Conservation (phyloP, 2,113 vertebrate species). For the Oryzias melastigma region DNA sequence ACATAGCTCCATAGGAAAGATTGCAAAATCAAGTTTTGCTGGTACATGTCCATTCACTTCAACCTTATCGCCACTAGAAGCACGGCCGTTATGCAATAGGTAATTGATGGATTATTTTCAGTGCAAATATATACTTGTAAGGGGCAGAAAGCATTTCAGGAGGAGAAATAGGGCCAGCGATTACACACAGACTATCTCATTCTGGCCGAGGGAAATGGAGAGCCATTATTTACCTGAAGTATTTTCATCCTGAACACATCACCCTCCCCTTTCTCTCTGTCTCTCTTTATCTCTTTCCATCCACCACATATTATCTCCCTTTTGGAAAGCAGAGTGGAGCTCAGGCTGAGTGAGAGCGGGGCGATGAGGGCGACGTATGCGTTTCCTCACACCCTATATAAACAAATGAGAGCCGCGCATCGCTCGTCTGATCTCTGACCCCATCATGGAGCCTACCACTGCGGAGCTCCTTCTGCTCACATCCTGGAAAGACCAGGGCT, state of each 20-base stretch:
- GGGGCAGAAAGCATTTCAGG: conserved; percentile 69
- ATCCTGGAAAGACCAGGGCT: conserved; percentile 38
- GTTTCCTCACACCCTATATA: conserved; percentile 77
- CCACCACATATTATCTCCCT: conserved; percentile 79
- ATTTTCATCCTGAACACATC: conserved; percentile 80
- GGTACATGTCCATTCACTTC: conserved; percentile 28
- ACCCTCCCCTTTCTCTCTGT: conserved; percentile 59
- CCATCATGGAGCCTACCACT: conserved; percentile 61
- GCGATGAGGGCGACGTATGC: conserved; percentile 71
- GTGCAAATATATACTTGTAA: conserved; percentile 80
- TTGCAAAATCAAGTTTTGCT: conserved; percentile 28
- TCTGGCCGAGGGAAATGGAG: conserved; percentile 73
- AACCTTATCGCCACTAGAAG: conserved; percentile 70
- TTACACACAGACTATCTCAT: conserved; percentile 70
- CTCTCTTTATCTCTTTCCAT: conserved; percentile 49
- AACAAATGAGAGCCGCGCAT: conserved; percentile 76
- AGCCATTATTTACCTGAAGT: conserved; percentile 82
- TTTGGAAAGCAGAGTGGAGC: conserved; percentile 70
- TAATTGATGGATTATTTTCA: conserved; percentile 85
- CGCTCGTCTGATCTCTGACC: conserved; percentile 71
- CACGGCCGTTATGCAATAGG: conserved; percentile 78
- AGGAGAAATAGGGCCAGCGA: conserved; percentile 61
- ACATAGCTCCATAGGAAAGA: conserved; percentile 17
- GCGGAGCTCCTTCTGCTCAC: conserved; percentile 51
- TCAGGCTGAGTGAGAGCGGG: conserved; percentile 61